Evolutionary conservation across 2,797 vertebrate genomes (phyloP).

Genomic region (Acridotheres tristis): DNA sequence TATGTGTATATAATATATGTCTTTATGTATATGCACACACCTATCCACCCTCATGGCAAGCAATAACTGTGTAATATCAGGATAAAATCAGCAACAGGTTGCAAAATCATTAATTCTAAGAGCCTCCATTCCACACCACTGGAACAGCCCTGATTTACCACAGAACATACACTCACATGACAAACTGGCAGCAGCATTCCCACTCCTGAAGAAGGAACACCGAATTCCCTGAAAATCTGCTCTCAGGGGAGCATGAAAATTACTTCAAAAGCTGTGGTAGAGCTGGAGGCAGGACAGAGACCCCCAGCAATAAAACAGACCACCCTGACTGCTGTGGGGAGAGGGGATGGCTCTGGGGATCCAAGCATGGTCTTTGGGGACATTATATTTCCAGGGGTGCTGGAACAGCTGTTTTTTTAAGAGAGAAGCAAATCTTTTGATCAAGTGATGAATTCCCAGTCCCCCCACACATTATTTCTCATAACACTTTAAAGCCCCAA

Average conservation of each 20-base stretch:
- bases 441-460: background rate
- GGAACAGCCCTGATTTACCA: background rate
- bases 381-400: background rate
- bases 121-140: background rate
- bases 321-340: background rate
- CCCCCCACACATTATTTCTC: background rate
- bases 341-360: background rate
- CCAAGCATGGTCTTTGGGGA: background rate
- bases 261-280: background rate
- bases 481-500: background rate
- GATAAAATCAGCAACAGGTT: background rate
- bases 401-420: background rate
- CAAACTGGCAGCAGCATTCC: background rate
- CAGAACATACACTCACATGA: rapidly evolving
- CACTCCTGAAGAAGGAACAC: background rate
- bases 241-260: background rate
- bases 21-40: background rate
- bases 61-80: background rate
- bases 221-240: background rate
- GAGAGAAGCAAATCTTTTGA: background rate
- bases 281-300: background rate
- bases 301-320: rapidly evolving
- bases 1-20: too few species aligned
- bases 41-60: background rate
- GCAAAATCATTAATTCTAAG: background rate